Conservation (phyloP, 1,140 invertebrate species). For the Orchesella cincta region DNA sequence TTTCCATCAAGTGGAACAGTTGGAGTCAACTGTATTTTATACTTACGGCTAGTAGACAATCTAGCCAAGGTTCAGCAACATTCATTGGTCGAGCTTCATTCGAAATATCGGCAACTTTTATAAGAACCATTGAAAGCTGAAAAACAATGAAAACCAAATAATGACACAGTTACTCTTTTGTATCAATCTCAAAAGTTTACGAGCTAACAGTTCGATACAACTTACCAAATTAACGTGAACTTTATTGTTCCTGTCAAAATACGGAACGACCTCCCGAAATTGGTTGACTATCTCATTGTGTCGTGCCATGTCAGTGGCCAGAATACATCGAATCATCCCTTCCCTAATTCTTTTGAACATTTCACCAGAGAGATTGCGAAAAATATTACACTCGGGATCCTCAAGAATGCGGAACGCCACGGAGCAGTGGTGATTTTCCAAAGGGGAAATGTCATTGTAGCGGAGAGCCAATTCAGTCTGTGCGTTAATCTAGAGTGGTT, state of each 20-base stretch:
- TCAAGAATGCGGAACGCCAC: conserved; percentile 80
- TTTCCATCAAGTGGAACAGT: no score
- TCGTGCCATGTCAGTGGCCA: conserved; percentile 81
- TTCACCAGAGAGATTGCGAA: conserved; percentile 67
- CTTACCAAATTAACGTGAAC: conserved; percentile 78
- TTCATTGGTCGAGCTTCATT: conserved; percentile 83
- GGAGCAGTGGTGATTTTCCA: conserved; percentile 88
- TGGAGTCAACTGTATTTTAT: neutral
- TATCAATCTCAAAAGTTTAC: no score
- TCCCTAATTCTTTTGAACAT: conserved; percentile 69
- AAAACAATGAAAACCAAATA: conserved; percentile 45
- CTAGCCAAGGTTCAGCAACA: conserved; percentile 82
- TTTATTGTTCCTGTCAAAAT: conserved; percentile 74
- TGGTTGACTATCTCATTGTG: conserved; percentile 82
- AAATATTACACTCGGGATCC: conserved; percentile 75
- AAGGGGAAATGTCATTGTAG: conserved; percentile 85
- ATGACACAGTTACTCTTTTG: no score
- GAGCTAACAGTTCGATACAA: no score
- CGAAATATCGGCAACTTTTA: conserved; percentile 85
- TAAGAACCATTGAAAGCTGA: conserved; percentile 79
- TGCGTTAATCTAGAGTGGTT: conserved; percentile 77
- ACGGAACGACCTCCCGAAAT: conserved; percentile 69
- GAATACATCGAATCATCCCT: conserved; percentile 80
- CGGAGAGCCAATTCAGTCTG: conserved; percentile 79
- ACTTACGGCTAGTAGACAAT: conserved; percentile 66